phyloP scores from a whole-genome alignment of 1,140 invertebrate genomes.

The Apis florea region DNA sequence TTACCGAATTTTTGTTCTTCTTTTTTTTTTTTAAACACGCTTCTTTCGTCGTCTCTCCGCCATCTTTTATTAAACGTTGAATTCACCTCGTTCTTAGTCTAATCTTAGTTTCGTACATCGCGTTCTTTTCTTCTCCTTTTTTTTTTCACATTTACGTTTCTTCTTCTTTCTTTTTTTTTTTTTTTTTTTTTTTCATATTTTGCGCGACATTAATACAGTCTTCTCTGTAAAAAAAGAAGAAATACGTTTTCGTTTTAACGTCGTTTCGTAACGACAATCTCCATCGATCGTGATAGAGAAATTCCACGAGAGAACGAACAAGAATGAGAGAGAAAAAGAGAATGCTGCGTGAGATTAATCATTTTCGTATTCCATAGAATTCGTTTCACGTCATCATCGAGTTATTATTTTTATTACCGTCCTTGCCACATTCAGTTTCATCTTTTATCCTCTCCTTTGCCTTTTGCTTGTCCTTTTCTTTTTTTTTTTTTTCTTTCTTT shows the following conservation, averaged over 20 bases:
- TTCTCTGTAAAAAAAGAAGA: background rate
- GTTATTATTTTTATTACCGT: conserved; percentile 41
- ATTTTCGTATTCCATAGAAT: conserved; percentile 54
- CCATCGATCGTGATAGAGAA: conserved; percentile 41
- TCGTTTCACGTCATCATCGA: conserved; percentile 50
- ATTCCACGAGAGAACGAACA: conserved; percentile 4
- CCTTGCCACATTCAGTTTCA: conserved; percentile 23
- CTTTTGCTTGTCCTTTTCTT: conserved; percentile 20
- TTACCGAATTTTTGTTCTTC: conserved; percentile 5
- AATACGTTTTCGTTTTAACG: conserved; percentile 16
- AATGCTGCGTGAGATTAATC: conserved; percentile 56
- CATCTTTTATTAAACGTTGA: conserved; percentile 34
- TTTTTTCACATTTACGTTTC: too few relatives aligned
- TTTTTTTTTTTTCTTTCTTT: background rate
- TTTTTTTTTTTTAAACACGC: conserved; percentile 3
- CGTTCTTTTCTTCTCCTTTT: background rate
- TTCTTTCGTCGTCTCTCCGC: conserved; percentile 42
- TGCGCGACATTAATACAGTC: background rate
- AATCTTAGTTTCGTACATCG: conserved; percentile 7
- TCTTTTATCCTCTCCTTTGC: background rate
- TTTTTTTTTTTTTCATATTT: conserved; percentile 8
- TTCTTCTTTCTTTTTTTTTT: too few relatives aligned
- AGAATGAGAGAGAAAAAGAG: conserved; percentile 3
- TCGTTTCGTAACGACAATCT: conserved; percentile 44
- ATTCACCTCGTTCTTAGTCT: conserved; percentile 7